phyloP scores from a whole-genome alignment of 2,113 vertebrate species.

The Phalacrocorax carbo region DNA sequence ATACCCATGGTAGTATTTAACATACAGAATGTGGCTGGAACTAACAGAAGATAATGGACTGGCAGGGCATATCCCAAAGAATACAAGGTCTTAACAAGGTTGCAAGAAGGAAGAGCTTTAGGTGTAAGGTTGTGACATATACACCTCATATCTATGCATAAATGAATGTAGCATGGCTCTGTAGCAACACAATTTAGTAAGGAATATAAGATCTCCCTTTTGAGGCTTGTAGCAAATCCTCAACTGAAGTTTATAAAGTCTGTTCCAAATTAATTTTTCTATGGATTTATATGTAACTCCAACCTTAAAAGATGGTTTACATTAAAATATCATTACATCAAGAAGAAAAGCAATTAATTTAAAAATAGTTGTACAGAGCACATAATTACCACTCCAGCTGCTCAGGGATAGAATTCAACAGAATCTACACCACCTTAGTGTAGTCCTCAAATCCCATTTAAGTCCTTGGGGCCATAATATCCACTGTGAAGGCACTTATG shows the following conservation, averaged over 20 bases:
- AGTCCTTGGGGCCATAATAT: rapidly evolving
- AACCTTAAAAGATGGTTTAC: not conserved
- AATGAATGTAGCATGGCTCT: not conserved
- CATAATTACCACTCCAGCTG: not conserved
- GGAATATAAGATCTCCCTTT: not conserved
- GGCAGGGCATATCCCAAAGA: not conserved
- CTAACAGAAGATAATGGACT: not conserved
- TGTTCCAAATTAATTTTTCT: not conserved
- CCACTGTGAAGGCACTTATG: not conserved
- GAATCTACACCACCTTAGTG: not conserved
- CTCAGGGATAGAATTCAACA: not conserved
- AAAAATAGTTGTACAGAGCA: not conserved
- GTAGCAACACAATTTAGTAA: not conserved
- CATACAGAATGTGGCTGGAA: not conserved
- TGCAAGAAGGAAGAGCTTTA: not conserved
- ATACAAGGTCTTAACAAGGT: not conserved
- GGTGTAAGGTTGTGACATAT: not conserved
- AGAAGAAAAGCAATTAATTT: not conserved
- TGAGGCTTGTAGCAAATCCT: not conserved
- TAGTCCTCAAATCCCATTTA: not conserved
- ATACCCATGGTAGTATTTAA: not conserved
- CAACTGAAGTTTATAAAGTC: not conserved
- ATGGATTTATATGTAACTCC: not conserved
- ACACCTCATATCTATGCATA: not conserved
- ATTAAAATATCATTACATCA: not conserved